phyloP scores from a whole-genome alignment of 2,113 vertebrate species.

The Crocuta crocuta region DNA sequence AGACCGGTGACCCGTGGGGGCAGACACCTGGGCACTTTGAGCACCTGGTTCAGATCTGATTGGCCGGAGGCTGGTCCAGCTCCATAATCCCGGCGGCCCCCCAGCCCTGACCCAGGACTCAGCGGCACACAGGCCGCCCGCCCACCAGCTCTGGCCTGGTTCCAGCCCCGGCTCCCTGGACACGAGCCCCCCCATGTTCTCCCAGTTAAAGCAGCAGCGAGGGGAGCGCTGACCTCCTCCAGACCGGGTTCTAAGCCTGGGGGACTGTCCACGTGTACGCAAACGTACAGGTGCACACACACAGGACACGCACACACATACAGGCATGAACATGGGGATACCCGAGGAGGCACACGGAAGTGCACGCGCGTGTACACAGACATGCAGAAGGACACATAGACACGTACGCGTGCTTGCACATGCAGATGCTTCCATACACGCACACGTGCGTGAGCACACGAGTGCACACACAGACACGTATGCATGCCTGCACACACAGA shows the following conservation, averaged over 20 bases:
- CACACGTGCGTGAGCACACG: background rate
- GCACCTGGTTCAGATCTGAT: background rate
- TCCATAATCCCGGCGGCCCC: too few species aligned
- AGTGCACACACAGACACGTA: background rate
- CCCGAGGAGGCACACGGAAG: too few species aligned
- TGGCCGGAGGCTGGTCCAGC: background rate
- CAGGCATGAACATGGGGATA: too few species aligned
- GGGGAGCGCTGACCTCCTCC: background rate
- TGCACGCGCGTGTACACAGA: fast-evolving
- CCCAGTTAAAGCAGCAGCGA: background rate
- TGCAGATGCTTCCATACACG: too few species aligned
- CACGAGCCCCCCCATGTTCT: fast-evolving
- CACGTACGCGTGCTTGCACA: fast-evolving
- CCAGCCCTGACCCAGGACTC: background rate
- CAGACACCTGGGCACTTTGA: background rate
- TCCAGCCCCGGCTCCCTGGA: background rate
- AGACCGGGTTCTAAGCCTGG: background rate
- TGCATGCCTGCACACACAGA: background rate
- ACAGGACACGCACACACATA: too few species aligned
- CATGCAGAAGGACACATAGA: background rate
- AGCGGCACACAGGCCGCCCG: background rate
- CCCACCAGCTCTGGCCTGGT: background rate
- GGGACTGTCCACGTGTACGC: background rate
- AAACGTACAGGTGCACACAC: too few species aligned
- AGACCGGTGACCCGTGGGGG: background rate